Conservation (phyloP, 1,140 invertebrate species). For the Drosophila sproati region DNA sequence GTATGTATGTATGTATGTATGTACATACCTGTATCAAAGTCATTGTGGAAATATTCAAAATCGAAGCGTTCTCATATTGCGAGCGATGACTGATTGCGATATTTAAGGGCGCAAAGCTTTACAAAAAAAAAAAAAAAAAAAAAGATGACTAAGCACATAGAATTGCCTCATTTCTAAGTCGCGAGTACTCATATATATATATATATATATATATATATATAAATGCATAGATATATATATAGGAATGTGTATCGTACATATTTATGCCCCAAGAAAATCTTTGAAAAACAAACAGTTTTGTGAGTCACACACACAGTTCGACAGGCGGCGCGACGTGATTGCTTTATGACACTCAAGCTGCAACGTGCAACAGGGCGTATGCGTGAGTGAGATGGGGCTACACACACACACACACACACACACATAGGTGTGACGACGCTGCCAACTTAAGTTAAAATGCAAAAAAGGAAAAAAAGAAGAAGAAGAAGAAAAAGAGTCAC, state of each 20-base stretch:
- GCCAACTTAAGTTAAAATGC: constrained; percentile 2
- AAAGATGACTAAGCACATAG: too few species aligned
- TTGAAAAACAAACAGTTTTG: constrained; percentile 26
- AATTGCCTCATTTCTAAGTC: too few species aligned
- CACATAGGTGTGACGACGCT: constrained; percentile 21
- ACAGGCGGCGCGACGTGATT: constrained; percentile 12
- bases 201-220: neutral
- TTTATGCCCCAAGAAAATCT: neutral
- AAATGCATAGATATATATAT: neutral
- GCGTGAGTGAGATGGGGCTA: neutral
- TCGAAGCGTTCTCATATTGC: too few species aligned
- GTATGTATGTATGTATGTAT: too few species aligned
- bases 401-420: too few species aligned
- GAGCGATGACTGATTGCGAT: too few species aligned
- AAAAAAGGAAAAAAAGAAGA: neutral
- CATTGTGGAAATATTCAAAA: too few species aligned
- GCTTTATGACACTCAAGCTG: constrained; percentile 20
- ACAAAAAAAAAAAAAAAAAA: too few species aligned
- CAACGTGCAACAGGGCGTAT: neutral
- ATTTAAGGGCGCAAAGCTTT: too few species aligned
- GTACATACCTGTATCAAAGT: too few species aligned
- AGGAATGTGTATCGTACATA: neutral
- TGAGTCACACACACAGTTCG: constrained; percentile 29
- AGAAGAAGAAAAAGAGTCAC: neutral
- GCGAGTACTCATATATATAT: neutral